A percentile compares a stretch with the other conserved stretches of the same genome.
phyloP scores from a whole-genome alignment of 2,888 invertebrate genomes.

The Pelosia muscerda region DNA sequence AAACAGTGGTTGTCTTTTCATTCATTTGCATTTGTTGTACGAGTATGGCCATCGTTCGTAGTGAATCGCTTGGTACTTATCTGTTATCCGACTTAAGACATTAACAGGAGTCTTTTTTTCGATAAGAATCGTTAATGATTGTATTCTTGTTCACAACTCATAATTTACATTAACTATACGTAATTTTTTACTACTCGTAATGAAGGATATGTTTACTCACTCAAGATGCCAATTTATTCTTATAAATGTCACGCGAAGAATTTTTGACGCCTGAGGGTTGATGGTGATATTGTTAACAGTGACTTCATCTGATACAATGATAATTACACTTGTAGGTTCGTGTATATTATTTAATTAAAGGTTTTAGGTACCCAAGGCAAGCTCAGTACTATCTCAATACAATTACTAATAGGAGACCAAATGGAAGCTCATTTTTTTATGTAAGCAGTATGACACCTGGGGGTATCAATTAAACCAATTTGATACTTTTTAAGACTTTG shows the following conservation, averaged over 20 bases:
- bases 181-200: conserved; percentile 3
- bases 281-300: not conserved
- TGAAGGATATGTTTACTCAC: not conserved
- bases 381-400: not conserved
- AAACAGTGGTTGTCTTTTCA: no score
- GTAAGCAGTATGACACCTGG: not conserved
- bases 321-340: not conserved
- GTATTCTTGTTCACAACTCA: conserved; percentile 49
- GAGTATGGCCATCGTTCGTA: not conserved
- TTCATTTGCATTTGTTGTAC: no score
- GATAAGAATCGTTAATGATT: conserved; percentile 75
- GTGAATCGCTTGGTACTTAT: not conserved
- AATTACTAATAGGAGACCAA: conserved; percentile 1
- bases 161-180: not conserved
- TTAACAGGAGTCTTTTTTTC: conserved; percentile 65
- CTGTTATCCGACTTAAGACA: conserved; percentile 32
- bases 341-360: not conserved
- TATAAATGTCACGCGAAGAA: not conserved
- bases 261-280: conserved; percentile 8
- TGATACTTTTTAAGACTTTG: no score
- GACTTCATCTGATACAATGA: not conserved
- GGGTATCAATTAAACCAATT: no score
- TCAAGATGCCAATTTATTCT: conserved; percentile 2
- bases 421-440: not conserved
- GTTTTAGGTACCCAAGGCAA: not conserved